Conservation (phyloP, 2,797 vertebrate genomes). For the Echeneis naucrates region DNA sequence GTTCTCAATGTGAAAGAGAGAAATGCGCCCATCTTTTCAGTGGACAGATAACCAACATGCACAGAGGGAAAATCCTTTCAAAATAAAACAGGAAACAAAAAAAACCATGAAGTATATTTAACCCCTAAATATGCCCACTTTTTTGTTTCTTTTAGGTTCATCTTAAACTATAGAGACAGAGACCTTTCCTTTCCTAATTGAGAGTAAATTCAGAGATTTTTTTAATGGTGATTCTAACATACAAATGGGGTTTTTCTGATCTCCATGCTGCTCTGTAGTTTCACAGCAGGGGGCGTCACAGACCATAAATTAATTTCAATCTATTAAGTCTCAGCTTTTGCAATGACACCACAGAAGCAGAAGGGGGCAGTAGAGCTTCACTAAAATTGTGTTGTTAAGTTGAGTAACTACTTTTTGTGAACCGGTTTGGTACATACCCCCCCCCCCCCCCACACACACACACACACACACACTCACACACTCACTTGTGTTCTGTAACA, state of each 20-base stretch:
- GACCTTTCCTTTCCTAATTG: no score
- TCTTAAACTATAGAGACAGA: no score
- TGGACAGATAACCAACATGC: no score
- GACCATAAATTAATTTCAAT: slow-evolving; percentile 21
- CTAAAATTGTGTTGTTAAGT: background rate
- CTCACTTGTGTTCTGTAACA: slow-evolving; percentile 38
- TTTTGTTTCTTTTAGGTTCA: no score
- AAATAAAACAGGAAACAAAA: no score
- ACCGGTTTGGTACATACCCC: slow-evolving; percentile 49
- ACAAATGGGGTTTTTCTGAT: background rate
- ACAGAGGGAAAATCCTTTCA: no score
- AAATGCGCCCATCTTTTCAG: no score
- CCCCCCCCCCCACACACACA: slow-evolving; percentile 34
- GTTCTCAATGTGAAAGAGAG: no score
- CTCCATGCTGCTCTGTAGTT: background rate
- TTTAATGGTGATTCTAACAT: background rate
- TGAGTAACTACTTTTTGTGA: slow-evolving; percentile 45
- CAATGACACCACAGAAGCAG: slow-evolving; percentile 31
- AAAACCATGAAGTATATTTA: no score
- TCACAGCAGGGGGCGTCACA: slow-evolving; percentile 72
- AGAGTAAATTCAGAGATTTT: background rate
- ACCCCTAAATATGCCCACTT: no score
- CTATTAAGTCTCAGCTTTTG: background rate
- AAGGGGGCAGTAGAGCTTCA: slow-evolving; percentile 74
- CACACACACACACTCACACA: slow-evolving; percentile 7